Percentiles rank a stretch among this genome's conserved stretches.
Conservation (phyloP, 1,140 invertebrate species). For the Drosophila lacertosa region DNA sequence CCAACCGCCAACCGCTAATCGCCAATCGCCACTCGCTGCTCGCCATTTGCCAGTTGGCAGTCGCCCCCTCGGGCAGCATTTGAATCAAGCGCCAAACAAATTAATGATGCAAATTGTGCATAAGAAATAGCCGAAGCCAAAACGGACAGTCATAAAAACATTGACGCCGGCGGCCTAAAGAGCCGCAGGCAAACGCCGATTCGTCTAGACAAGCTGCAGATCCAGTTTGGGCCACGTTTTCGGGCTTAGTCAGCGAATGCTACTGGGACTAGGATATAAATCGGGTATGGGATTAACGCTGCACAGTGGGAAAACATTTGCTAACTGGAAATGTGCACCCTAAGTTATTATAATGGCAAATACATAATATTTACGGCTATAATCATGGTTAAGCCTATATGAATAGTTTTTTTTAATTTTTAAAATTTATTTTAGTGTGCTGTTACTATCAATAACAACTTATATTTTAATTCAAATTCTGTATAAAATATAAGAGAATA, state of each 20-base stretch:
- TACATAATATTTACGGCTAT: background rate
- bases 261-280: constrained; percentile 2
- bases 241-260: constrained; percentile 16
- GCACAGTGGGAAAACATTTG: constrained; percentile 24
- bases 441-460: too few relatives aligned
- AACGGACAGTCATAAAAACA: constrained; percentile 13
- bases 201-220: constrained; percentile 26
- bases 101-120: constrained; percentile 64
- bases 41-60: constrained; percentile 9
- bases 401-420: background rate
- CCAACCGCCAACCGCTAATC: constrained; percentile 7
- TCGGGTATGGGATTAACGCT: background rate
- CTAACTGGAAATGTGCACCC: background rate
- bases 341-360: background rate
- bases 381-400: background rate
- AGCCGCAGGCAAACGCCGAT: constrained; percentile 26
- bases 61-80: constrained; percentile 14
- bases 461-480: too few relatives aligned
- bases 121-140: constrained; percentile 27
- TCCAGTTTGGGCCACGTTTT: background rate
- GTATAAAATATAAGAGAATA: too few relatives aligned
- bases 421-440: too few relatives aligned
- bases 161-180: background rate
- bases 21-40: constrained; percentile 1
- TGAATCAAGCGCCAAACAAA: constrained; percentile 46